Evolutionary conservation across 2,888 invertebrate species (phyloP).

Genomic region (Apamea crenata): DNA sequence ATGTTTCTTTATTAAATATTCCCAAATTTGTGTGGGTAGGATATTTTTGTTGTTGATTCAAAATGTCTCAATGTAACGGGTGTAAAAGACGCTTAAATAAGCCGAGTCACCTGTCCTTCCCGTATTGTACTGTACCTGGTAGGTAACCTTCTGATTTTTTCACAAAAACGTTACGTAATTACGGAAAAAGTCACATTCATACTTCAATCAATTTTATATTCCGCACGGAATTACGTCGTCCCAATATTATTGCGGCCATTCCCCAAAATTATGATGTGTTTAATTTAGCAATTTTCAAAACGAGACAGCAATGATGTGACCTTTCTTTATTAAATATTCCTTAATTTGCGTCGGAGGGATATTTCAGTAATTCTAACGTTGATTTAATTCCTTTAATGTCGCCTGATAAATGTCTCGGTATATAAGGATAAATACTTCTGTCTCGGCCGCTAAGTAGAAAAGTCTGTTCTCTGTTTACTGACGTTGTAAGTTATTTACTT

Average conservation of each 20-base stretch:
- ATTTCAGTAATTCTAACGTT: constrained; percentile 26
- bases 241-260: constrained; percentile 18
- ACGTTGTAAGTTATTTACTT: constrained; percentile 24
- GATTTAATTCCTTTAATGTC: constrained; percentile 53
- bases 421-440: constrained; percentile 17
- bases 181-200: background rate
- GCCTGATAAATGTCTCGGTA: constrained; percentile 28
- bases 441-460: constrained; percentile 26
- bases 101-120: no score
- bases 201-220: constrained; percentile 20
- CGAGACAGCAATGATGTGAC: constrained; percentile 24
- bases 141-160: no score
- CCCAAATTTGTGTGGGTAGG: constrained; percentile 30
- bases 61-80: no score
- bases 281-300: constrained; percentile 36
- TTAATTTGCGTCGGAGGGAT: constrained; percentile 30
- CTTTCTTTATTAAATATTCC: constrained; percentile 52
- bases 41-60: constrained; percentile 19
- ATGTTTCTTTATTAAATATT: constrained; percentile 51
- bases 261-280: constrained; percentile 34
- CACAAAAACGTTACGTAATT: no score
- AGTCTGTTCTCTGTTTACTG: constrained; percentile 37
- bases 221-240: constrained; percentile 8
- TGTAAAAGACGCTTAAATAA: no score
- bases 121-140: no score